Evolutionary conservation across 2,797 vertebrate genomes (phyloP).

Genomic region (Schizothorax lantsangensis): DNA sequence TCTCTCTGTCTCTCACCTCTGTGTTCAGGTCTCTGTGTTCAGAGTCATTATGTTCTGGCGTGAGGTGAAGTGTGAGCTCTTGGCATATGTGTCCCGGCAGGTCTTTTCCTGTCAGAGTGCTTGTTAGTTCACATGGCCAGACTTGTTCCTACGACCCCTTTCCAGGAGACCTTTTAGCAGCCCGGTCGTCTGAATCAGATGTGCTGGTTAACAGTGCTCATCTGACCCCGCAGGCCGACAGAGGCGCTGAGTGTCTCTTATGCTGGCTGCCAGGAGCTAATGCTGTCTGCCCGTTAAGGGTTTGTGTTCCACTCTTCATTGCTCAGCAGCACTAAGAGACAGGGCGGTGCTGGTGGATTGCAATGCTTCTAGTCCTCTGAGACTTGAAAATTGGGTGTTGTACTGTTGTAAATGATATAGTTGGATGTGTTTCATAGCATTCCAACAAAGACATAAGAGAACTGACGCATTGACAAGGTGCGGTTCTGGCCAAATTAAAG

Average conservation of each 20-base stretch:
- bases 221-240: slow-evolving; percentile 13
- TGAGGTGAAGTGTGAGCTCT: slow-evolving; percentile 28
- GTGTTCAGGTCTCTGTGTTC: slow-evolving; percentile 11
- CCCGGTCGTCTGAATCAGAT: slow-evolving; percentile 16
- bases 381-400: slow-evolving; percentile 8
- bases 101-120: slow-evolving; percentile 26
- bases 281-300: slow-evolving; percentile 37
- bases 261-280: slow-evolving; percentile 31
- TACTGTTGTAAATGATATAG: background rate
- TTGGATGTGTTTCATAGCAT: slow-evolving; percentile 4
- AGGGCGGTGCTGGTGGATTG: background rate
- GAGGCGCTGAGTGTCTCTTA: slow-evolving; percentile 11
- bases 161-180: slow-evolving; percentile 33
- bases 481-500: background rate
- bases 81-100: slow-evolving; percentile 20
- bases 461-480: background rate
- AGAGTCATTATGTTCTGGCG: slow-evolving; percentile 31
- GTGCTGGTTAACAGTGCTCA: slow-evolving; percentile 38
- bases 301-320: slow-evolving; percentile 10
- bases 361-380: background rate
- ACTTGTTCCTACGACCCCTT: slow-evolving; percentile 42
- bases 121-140: slow-evolving; percentile 43
- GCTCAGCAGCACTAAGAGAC: slow-evolving; percentile 10
- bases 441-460: background rate
- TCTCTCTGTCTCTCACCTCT: slow-evolving; percentile 16